phyloP scores from a whole-genome alignment of 2,113 vertebrate genomes.

The Dasyornis broadbenti region DNA sequence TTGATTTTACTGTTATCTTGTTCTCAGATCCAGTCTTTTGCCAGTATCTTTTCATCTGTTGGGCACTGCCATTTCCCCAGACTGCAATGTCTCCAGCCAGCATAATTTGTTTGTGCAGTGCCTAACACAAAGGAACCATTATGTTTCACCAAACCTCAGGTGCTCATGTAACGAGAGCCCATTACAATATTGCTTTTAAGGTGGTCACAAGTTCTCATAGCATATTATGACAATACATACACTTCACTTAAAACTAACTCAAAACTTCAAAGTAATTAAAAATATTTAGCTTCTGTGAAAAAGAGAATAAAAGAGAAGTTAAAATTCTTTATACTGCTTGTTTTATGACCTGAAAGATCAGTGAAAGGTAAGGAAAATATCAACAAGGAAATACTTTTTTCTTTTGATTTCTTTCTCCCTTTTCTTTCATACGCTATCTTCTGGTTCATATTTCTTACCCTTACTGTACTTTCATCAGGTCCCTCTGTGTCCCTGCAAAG shows the following conservation, averaged over 20 bases:
- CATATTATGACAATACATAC: neutral
- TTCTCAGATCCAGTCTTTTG: neutral
- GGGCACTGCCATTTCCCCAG: neutral
- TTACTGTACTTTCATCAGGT: neutral
- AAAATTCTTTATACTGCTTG: neutral
- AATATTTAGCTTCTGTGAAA: neutral
- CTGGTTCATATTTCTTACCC: neutral
- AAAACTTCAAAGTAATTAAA: neutral
- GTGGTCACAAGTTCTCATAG: neutral
- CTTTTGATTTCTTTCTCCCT: neutral
- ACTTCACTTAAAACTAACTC: neutral
- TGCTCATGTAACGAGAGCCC: neutral
- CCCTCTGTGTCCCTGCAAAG: neutral
- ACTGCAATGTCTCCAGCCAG: neutral
- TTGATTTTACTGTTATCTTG: constrained; percentile 33
- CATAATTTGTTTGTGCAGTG: neutral
- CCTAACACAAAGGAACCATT: constrained; percentile 22
- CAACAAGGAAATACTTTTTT: neutral
- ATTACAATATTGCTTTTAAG: neutral
- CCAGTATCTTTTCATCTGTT: neutral
- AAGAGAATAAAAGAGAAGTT: neutral
- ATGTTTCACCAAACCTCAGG: neutral
- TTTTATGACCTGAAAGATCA: neutral
- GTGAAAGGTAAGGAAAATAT: neutral
- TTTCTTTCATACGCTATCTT: neutral